phyloP scores from a whole-genome alignment of 2,113 vertebrate species.

The Vidua chalybeata region DNA sequence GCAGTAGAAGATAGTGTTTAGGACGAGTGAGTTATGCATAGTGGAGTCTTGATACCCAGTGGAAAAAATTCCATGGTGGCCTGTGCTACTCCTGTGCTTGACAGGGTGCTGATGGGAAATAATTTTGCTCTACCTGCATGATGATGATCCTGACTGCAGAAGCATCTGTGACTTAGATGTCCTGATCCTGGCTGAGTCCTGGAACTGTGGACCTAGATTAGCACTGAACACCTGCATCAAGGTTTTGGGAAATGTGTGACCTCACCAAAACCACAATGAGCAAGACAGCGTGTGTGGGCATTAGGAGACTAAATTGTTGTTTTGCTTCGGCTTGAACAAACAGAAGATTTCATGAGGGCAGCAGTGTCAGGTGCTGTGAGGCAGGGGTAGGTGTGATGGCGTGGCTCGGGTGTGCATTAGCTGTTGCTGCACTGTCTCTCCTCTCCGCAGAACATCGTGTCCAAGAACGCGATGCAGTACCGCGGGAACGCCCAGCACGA shows the following conservation, averaged over 20 bases:
- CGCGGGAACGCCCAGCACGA: conserved; percentile 96
- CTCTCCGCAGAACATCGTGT: conserved; percentile 85
- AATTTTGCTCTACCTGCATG: background rate
- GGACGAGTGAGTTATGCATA: background rate
- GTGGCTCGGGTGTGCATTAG: accelerated
- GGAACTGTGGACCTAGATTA: background rate
- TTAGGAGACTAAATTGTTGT: background rate
- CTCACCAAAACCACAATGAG: background rate
- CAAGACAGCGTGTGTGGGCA: background rate
- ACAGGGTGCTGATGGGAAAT: background rate
- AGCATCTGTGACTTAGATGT: background rate
- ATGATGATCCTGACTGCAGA: background rate
- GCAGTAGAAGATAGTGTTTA: background rate
- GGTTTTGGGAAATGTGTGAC: background rate
- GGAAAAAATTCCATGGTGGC: background rate
- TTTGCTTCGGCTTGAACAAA: background rate
- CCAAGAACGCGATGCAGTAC: conserved; percentile 93
- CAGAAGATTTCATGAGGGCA: background rate
- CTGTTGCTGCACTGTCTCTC: background rate
- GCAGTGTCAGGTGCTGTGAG: background rate
- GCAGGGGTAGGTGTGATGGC: background rate
- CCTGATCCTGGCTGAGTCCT: background rate
- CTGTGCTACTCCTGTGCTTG: background rate
- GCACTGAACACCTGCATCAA: background rate
- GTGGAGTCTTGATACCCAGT: background rate